These are phyloP conservation scores for Hypolimnas misippus DNA, from an alignment of 2,888 invertebrate genomes.

Conservation along the genomic window DNA sequence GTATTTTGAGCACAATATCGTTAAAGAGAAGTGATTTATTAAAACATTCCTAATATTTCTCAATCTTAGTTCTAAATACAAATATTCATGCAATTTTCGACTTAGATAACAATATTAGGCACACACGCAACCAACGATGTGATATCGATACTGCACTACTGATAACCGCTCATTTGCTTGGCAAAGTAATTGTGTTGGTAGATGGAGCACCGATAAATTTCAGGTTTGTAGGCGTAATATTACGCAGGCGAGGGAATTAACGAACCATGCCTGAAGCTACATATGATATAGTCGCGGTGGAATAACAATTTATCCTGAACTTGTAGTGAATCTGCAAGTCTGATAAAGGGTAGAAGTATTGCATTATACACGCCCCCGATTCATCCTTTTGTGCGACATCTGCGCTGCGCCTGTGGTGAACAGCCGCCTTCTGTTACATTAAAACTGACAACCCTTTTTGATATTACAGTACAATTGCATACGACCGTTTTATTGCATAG, in stretches of 20 bases:
- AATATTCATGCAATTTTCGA: neutral
- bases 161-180: constrained; percentile 65
- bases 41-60: too few relatives aligned
- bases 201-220: constrained; percentile 63
- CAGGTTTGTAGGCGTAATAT: constrained; percentile 62
- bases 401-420: constrained; percentile 52
- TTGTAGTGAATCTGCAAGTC: constrained; percentile 36
- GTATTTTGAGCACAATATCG: too few relatives aligned
- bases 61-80: too few relatives aligned
- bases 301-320: constrained; percentile 29
- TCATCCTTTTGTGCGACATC: constrained; percentile 63
- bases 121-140: constrained; percentile 24
- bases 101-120: neutral
- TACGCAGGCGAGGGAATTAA: constrained; percentile 55
- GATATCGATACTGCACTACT: constrained; percentile 27
- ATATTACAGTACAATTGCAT: constrained; percentile 22
- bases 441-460: constrained; percentile 62
- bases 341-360: constrained; percentile 42
- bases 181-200: constrained; percentile 62
- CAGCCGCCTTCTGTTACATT: constrained; percentile 60
- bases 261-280: constrained; percentile 25
- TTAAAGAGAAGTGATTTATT: too few relatives aligned
- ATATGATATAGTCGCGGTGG: constrained; percentile 14
- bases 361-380: constrained; percentile 42
- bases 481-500: neutral